These are phyloP conservation scores for Acheta domesticus DNA, from an alignment of 2,888 invertebrate genomes.

Conservation along the genomic window DNA sequence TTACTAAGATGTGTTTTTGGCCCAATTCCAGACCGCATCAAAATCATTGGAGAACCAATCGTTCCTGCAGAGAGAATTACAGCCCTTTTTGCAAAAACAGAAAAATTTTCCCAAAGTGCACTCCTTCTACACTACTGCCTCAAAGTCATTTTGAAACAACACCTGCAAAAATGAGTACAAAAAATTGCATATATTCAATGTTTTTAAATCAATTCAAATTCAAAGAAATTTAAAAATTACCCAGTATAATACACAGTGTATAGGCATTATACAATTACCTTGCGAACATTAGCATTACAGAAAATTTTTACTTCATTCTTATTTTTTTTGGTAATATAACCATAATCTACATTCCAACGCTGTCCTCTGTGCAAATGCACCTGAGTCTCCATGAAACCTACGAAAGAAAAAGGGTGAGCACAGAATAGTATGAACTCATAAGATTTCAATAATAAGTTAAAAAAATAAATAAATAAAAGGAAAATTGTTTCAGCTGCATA, in stretches of 20 bases:
- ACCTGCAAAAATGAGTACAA: constrained; percentile 33
- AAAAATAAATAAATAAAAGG: too few relatives aligned
- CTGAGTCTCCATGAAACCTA: constrained; percentile 53
- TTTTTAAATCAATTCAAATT: too few relatives aligned
- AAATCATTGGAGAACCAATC: constrained; percentile 64
- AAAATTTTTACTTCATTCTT: constrained; percentile 46
- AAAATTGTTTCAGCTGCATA: too few relatives aligned
- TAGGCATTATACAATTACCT: constrained; percentile 41
- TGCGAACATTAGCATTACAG: constrained; percentile 56
- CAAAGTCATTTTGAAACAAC: constrained; percentile 40
- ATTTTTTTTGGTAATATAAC: constrained; percentile 43
- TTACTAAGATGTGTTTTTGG: constrained; percentile 45
- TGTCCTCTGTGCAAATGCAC: constrained; percentile 58
- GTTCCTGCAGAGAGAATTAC: constrained; percentile 67
- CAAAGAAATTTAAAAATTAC: too few relatives aligned
- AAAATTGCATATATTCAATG: not conserved
- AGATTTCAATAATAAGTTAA: too few relatives aligned
- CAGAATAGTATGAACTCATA: too few relatives aligned
- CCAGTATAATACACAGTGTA: too few relatives aligned
- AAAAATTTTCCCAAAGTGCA: constrained; percentile 46
- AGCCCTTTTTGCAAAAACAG: constrained; percentile 55
- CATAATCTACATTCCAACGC: constrained; percentile 61
- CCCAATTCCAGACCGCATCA: constrained; percentile 70
- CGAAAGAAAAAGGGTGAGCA: not conserved
- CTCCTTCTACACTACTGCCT: constrained; percentile 56